Evolutionary conservation across 2,113 vertebrate species (phyloP).

Genomic region (Fulica atra): DNA sequence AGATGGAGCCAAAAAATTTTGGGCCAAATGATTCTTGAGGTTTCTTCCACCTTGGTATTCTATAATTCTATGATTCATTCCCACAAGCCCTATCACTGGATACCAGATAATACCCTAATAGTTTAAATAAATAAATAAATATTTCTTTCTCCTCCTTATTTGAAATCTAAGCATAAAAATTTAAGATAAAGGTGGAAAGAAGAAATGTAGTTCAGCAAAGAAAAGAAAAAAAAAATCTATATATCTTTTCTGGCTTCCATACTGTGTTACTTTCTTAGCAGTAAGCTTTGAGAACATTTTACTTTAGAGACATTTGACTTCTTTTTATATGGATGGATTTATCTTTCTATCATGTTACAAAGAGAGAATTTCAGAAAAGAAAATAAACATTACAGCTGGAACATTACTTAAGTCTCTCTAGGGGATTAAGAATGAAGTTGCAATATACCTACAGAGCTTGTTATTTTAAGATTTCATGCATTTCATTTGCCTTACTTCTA

Average conservation of each 20-base stretch:
- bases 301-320: not conserved
- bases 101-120: not conserved
- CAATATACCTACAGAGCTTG: not conserved
- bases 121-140: not conserved
- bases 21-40: too few species aligned
- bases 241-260: not conserved
- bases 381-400: not conserved
- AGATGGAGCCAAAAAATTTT: too few species aligned
- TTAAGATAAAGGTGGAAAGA: not conserved
- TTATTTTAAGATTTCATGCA: not conserved
- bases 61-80: not conserved
- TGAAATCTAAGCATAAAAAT: not conserved
- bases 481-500: not conserved
- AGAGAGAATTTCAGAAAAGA: not conserved
- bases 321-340: not conserved
- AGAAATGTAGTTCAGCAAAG: not conserved
- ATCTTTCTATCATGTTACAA: not conserved
- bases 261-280: not conserved
- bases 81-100: accelerated
- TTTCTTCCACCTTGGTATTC: too few species aligned
- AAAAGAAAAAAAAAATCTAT: not conserved
- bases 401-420: not conserved
- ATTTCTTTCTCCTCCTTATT: not conserved
- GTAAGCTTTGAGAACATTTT: not conserved
- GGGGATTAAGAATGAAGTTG: not conserved